phyloP scores from a whole-genome alignment of 2,888 invertebrate genomes.

The Vannuccia rotundouncinata region DNA sequence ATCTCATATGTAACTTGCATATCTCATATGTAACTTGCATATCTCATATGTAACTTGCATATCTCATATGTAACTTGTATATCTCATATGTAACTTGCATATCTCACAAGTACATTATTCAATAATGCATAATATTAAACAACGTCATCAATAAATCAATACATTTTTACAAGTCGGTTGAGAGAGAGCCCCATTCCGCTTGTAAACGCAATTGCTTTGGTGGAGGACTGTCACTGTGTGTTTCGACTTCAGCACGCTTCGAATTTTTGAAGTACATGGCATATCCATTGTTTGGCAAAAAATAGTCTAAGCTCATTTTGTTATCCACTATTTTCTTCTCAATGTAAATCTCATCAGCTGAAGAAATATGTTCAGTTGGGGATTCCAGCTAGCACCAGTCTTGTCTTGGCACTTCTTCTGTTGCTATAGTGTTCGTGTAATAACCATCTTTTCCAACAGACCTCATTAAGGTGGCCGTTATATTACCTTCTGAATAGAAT shows the following conservation, averaged over 20 bases:
- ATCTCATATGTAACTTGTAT: too few species aligned
- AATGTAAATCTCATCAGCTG: slow-evolving; percentile 6
- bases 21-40: too few species aligned
- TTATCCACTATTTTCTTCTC: neutral
- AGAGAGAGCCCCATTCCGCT: too few species aligned
- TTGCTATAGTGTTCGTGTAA: slow-evolving; percentile 13
- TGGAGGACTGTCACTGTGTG: neutral
- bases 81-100: too few species aligned
- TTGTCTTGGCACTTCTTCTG: slow-evolving; percentile 8
- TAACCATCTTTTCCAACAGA: slow-evolving; percentile 9
- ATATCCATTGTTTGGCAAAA: neutral
- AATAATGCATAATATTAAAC: too few species aligned
- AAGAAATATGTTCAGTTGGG: neutral
- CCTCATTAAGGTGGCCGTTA: slow-evolving; percentile 2
- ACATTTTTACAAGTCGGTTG: neutral
- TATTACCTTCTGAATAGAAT: slow-evolving; percentile 2
- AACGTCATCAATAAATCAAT: neutral
- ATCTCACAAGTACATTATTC: too few species aligned
- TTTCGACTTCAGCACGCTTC: neutral
- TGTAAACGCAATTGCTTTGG: neutral
- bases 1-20: too few species aligned
- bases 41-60: too few species aligned
- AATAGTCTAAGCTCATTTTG: neutral
- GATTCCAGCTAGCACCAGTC: slow-evolving; percentile 1
- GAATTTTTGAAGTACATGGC: neutral